Evolutionary conservation across 1,140 invertebrate species (phyloP), one percentile per base, ranked within the genome.

Genomic region (Hylyphantes graminicola): DNA sequence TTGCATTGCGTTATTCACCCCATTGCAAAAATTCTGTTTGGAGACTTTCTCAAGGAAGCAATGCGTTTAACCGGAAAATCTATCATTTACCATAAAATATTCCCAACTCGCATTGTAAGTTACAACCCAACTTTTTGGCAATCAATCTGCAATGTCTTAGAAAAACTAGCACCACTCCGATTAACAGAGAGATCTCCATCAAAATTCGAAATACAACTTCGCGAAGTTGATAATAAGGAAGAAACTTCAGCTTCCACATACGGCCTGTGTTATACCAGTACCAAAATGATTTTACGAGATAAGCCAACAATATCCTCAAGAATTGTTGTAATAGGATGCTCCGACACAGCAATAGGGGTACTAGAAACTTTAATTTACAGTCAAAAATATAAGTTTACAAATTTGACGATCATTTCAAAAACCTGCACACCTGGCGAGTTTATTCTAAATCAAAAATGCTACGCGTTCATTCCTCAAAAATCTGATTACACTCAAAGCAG

Each of bases 141-240:
- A 48, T 83, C 80, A 55, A 48, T 83, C 15, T 83, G 80, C 8
- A 83, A 83, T 57, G 50, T 83, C 57, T 55, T 83, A 61, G 68
- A 83, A 35, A 50, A 73, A 9, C 53, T 83, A 4, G 9, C 57
- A 10, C 80, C 80, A 7, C 53, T 83, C 2, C 54, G n/a, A 50
- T 67, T 70, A n/a, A 12, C 35, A 15, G 67, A 75, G 21, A 74
- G 67, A 65, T 54, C 6, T 7, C 54, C 50, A 51, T 17, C 12
- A 11, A 83, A 67, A 19, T 10, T 11, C 13, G 63, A 12, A 83
- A 74, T 57, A 61, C 55, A 21, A 70, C 53, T 70, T 8, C 35
- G 48, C 12, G 7, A 70, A 51, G 10, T 7, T 8, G 35, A 35
- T n/a, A 59, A 50, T 8, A 15, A 65, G 0, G 59, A 50, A 63